Base-by-base conservation (phyloP, 2,888 invertebrate species). In the Andrena chrysosceles region DNA sequence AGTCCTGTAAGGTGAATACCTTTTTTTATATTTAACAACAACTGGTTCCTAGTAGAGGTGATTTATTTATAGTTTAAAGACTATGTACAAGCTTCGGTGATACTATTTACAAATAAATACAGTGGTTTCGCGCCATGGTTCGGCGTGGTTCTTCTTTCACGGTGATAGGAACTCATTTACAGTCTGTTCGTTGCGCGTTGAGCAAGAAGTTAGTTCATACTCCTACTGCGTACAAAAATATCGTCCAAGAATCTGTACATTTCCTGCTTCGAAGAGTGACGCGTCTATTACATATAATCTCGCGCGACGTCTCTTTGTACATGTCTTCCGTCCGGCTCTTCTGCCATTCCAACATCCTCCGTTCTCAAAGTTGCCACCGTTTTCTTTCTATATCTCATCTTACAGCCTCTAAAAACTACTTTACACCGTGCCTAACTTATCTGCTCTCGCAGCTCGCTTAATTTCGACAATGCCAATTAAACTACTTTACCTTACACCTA, bases 131-230 rank as follows among this genome's bases (percentile, higher is more conserved):
- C 85, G 59, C 74, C 79, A 70, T 79, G 70, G 70, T 42, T 68
- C 13, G 64, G 77, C 70, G 73, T 84, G 86, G 77, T 75, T 85
- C 31, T 78, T 80, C 84, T 84, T 89, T 83, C 85, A 85, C 87
- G 78, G 56, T 54, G 90, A 91, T 93, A 93, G 93, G 93, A 93
- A 93, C 93, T 93, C 91, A 93, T 88, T 89, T 91, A 92, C 93
- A 93, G 93, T 93, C 93, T 93, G 92, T 93, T 91, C 89, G 93
- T 93, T 93, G 87, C 90, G 84, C 77, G 82, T 91, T 91, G 90
- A 91, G 90, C 89, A 91, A 90, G 81, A 77, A 85, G 74, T 73
- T 73, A 72, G 23, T 20, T 63, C 66, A 31, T 80, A 87, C 69
- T 62, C 85, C 66, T 64, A 77, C 83, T 81, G 86, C 80, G 77